Percentiles rank a stretch among this genome's conserved stretches.
phyloP scores from a whole-genome alignment of 2,888 invertebrate species.

The Melitaea athalia region DNA sequence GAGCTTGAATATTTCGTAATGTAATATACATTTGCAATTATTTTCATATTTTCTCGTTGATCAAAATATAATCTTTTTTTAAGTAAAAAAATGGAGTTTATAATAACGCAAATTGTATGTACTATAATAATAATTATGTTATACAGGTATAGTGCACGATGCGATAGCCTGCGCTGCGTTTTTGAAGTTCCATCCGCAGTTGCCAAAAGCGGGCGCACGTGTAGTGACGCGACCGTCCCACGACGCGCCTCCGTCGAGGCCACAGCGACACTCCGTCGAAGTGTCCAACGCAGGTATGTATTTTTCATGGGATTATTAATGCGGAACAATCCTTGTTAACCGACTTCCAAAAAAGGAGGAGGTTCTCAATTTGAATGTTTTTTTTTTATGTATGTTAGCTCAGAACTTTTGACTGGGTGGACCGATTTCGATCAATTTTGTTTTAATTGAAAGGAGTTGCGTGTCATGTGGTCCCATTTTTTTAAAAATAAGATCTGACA shows the following conservation, averaged over 20 bases:
- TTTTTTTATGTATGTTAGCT: no score
- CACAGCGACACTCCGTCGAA: constrained; percentile 93
- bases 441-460: no score
- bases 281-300: constrained; percentile 85
- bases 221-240: constrained; percentile 85
- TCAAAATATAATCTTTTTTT: no score
- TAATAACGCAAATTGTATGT: not conserved
- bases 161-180: constrained; percentile 99
- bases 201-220: constrained; percentile 89
- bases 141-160: constrained; percentile 93
- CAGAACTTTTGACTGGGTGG: no score
- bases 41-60: no score
- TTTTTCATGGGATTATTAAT: not conserved
- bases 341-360: no score
- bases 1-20: no score
- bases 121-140: not conserved
- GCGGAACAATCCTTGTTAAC: not conserved
- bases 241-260: constrained; percentile 47
- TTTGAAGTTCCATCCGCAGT: constrained; percentile 94
- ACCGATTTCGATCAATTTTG: no score
- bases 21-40: no score
- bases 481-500: no score
- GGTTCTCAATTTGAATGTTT: no score
- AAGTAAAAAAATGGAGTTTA: not conserved
- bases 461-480: no score